These are phyloP conservation scores for Chaetops frenatus DNA, from an alignment of 2,113 vertebrate species.

Conservation along the genomic window DNA sequence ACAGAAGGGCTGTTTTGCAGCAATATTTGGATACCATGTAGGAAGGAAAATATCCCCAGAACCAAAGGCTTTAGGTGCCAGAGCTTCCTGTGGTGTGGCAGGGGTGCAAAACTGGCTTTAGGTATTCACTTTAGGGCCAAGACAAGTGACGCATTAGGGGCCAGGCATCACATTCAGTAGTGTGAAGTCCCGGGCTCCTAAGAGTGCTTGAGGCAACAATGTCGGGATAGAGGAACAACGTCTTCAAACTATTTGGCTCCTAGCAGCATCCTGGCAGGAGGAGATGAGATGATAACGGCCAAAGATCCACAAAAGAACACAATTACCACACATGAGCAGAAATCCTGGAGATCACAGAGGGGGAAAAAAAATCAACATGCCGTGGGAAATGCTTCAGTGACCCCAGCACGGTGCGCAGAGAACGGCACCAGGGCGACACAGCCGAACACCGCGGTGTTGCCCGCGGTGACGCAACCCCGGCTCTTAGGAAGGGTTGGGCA, in stretches of 20 bases:
- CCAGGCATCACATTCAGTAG: rapidly evolving
- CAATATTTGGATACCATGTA: not conserved
- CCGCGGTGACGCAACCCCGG: not conserved
- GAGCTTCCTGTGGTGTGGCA: not conserved
- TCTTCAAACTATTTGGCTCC: not conserved
- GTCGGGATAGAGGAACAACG: not conserved
- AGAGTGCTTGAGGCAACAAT: not conserved
- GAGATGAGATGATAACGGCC: not conserved
- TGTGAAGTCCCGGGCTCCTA: not conserved
- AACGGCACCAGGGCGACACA: not conserved
- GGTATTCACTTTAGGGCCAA: not conserved
- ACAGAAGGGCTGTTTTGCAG: not conserved
- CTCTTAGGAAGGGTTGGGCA: not conserved
- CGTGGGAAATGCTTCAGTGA: not conserved
- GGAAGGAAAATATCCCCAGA: not conserved
- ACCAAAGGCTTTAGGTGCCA: not conserved
- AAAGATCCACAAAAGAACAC: not conserved
- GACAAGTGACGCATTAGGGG: rapidly evolving
- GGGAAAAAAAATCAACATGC: rapidly evolving
- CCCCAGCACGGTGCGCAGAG: not conserved
- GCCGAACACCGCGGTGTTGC: not conserved
- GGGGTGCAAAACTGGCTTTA: not conserved
- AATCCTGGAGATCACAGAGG: not conserved
- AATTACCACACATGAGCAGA: not conserved
- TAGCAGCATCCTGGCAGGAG: not conserved